These are phyloP conservation scores for Morpho achilles DNA, from an alignment of 2,888 invertebrate genomes.

Conservation along the genomic window DNA sequence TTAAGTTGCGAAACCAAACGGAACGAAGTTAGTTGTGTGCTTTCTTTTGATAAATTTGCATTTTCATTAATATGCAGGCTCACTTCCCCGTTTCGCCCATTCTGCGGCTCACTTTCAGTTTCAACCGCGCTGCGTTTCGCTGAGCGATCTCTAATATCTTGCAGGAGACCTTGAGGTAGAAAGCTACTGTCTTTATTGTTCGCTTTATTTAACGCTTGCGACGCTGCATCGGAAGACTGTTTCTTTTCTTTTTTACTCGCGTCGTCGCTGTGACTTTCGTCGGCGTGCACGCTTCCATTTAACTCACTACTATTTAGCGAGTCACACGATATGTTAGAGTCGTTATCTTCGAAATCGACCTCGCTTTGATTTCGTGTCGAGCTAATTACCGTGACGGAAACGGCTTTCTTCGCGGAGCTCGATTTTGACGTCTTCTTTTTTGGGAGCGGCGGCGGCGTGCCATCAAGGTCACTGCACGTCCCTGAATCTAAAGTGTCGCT, in stretches of 20 bases:
- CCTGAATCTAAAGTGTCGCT: constrained; percentile 91
- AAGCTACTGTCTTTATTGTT: constrained; percentile 69
- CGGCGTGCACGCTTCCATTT: constrained; percentile 72
- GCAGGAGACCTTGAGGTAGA: constrained; percentile 83
- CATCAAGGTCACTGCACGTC: constrained; percentile 90
- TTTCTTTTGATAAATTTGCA: constrained; percentile 71
- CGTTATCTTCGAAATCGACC: constrained; percentile 85
- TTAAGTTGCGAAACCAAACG: constrained; percentile 74
- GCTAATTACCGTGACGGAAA: constrained; percentile 78
- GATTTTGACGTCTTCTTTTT: constrained; percentile 81
- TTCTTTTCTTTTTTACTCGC: constrained; percentile 61
- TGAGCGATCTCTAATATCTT: constrained; percentile 84
- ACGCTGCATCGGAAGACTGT: constrained; percentile 51
- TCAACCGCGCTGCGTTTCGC: constrained; percentile 70
- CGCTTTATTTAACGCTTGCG: constrained; percentile 49
- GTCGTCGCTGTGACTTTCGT: constrained; percentile 69
- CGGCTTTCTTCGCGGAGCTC: constrained; percentile 68
- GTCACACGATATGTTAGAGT: constrained; percentile 89
- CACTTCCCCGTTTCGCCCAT: constrained; percentile 51
- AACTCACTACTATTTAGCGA: constrained; percentile 87
- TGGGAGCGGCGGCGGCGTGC: constrained; percentile 83
- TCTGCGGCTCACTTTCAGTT: constrained; percentile 61
- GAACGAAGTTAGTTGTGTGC: constrained; percentile 72
- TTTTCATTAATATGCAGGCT: constrained; percentile 71
- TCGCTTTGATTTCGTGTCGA: constrained; percentile 80